These are phyloP conservation scores for Piscicola geometra DNA, from an alignment of 2,888 invertebrate species.

Conservation along the genomic window DNA sequence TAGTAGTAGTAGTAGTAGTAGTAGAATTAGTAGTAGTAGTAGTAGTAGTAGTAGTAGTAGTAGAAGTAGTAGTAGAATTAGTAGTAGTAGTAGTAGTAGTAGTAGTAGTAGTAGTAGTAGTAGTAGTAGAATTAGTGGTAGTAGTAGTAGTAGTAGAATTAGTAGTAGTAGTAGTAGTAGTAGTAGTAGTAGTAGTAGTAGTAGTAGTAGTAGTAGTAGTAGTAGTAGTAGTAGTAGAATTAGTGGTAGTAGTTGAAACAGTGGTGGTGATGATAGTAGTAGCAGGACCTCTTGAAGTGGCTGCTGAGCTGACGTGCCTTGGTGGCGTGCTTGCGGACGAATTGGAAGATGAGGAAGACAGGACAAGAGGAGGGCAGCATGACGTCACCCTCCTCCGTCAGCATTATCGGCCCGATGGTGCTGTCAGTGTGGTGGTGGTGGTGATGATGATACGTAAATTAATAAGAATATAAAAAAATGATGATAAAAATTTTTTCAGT, in stretches of 20 bases:
- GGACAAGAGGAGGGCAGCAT: slow-evolving; percentile 87
- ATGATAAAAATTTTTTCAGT: no score
- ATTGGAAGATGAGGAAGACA: slow-evolving; percentile 75
- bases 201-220: not conserved
- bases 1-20: slow-evolving; percentile 1
- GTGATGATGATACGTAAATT: slow-evolving; percentile 55
- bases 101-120: not conserved
- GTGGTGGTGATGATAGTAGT: not conserved
- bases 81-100: not conserved
- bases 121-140: slow-evolving; percentile 6
- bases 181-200: slow-evolving; percentile 1
- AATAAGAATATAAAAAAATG: no score
- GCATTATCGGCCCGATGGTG: slow-evolving; percentile 85
- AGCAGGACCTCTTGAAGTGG: slow-evolving; percentile 20
- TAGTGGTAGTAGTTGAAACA: not conserved
- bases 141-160: not conserved
- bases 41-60: not conserved
- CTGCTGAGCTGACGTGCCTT: slow-evolving; percentile 25
- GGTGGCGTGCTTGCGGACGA: slow-evolving; percentile 66
- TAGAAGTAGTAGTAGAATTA: not conserved
- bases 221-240: slow-evolving; percentile 13
- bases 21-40: slow-evolving; percentile 14
- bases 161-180: slow-evolving; percentile 16
- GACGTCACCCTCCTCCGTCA: slow-evolving; percentile 87
- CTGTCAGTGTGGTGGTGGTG: slow-evolving; percentile 51